Percentiles rank a stretch among this genome's conserved stretches.
phyloP scores from a whole-genome alignment of 2,888 invertebrate genomes.

The Eupithecia abbreviata region DNA sequence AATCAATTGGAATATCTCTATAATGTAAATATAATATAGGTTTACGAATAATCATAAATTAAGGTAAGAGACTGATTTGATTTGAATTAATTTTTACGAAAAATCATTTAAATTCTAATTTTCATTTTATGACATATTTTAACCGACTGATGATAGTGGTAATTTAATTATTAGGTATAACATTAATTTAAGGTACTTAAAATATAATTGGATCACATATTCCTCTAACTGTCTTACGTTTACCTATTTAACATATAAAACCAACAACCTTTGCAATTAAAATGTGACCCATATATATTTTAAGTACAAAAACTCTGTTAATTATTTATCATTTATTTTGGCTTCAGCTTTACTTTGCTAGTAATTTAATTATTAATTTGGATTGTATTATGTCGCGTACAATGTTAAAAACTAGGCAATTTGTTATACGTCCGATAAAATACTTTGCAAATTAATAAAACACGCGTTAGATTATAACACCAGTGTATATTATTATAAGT shows the following conservation, averaged over 20 bases:
- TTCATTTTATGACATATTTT: slow-evolving; percentile 59
- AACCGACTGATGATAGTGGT: slow-evolving; percentile 70
- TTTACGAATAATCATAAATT: slow-evolving; percentile 67
- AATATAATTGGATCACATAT: slow-evolving; percentile 38
- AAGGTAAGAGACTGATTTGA: slow-evolving; percentile 82
- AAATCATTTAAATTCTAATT: slow-evolving; percentile 55
- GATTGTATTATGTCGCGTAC: slow-evolving; percentile 53
- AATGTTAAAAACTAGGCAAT: slow-evolving; percentile 52
- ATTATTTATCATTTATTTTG: slow-evolving; percentile 52
- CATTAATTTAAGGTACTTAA: slow-evolving; percentile 42
- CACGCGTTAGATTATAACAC: slow-evolving; percentile 45
- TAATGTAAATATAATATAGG: slow-evolving; percentile 73
- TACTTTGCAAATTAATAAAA: slow-evolving; percentile 53
- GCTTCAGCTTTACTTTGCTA: slow-evolving; percentile 73
- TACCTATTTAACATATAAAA: not conserved
- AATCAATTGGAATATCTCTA: slow-evolving; percentile 48
- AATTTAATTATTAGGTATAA: slow-evolving; percentile 54
- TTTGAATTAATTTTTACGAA: slow-evolving; percentile 62
- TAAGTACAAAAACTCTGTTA: slow-evolving; percentile 30
- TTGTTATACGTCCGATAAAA: slow-evolving; percentile 46
- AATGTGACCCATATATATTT: slow-evolving; percentile 23
- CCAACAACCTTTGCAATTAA: not conserved
- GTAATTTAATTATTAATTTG: slow-evolving; percentile 54
- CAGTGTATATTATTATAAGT: slow-evolving; percentile 61
- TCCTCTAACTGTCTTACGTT: slow-evolving; percentile 17